These are phyloP conservation scores for Catonia carolina DNA, from an alignment of 2,888 invertebrate genomes.

Conservation along the genomic window DNA sequence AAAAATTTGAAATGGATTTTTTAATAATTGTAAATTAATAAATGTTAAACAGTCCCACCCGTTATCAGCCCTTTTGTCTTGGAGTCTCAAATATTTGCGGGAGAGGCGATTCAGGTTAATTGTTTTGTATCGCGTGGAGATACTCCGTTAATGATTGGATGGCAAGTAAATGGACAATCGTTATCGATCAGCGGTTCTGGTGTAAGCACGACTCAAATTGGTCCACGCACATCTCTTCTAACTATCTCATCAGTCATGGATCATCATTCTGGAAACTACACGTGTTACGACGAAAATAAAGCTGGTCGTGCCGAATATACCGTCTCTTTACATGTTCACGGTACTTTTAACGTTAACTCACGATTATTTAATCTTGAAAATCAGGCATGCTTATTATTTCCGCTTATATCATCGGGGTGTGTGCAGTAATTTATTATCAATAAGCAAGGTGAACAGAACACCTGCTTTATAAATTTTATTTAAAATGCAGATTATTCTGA, in stretches of 20 bases:
- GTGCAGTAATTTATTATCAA: background rate
- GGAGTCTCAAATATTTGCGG: conserved; percentile 64
- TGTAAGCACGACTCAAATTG: conserved; percentile 29
- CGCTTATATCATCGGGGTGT: conserved; percentile 1
- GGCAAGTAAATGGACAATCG: conserved; percentile 48
- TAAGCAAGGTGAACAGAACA: conserved; percentile 6
- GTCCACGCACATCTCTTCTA: conserved; percentile 42
- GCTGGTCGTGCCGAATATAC: conserved; percentile 64
- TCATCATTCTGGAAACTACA: conserved; percentile 67
- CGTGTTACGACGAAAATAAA: conserved; percentile 65
- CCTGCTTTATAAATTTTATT: background rate
- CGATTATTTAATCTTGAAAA: too few relatives aligned
- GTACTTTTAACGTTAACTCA: conserved; percentile 47
- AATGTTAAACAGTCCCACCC: conserved; percentile 55
- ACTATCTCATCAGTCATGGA: conserved; percentile 62
- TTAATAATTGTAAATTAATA: too few relatives aligned
- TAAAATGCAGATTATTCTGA: background rate
- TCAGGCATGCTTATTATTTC: conserved; percentile 6
- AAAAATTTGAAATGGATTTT: too few relatives aligned
- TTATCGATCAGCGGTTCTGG: conserved; percentile 29
- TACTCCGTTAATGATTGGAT: conserved; percentile 49
- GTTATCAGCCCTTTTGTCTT: conserved; percentile 76
- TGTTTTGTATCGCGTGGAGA: conserved; percentile 58
- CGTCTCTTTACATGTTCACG: conserved; percentile 65
- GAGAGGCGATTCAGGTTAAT: conserved; percentile 70